Conservation (phyloP, 2,888 invertebrate species). For the Anoncus sp. region DNA sequence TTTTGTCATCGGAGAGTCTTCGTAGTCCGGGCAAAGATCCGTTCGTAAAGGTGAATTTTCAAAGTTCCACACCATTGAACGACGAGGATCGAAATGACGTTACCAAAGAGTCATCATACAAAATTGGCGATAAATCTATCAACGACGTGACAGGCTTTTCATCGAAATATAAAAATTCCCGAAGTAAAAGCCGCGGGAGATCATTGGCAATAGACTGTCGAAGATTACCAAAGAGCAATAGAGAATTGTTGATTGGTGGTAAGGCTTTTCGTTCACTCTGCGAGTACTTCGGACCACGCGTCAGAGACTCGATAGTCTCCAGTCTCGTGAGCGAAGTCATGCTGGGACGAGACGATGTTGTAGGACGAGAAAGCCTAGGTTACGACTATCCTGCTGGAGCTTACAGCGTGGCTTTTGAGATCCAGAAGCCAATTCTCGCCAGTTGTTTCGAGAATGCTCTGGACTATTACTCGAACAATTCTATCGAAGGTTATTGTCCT, state of each 20-base stretch:
- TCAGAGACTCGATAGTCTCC: constrained; percentile 48
- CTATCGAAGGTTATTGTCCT: constrained; percentile 6
- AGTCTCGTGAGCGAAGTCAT: constrained; percentile 32
- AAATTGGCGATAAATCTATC: constrained; percentile 29
- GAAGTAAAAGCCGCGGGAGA: constrained; percentile 47
- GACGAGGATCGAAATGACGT: constrained; percentile 13
- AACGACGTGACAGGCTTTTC: background rate
- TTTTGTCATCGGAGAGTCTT: background rate
- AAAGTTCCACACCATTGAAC: background rate
- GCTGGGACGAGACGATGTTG: constrained; percentile 29
- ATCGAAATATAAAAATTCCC: background rate
- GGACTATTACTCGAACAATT: constrained; percentile 49
- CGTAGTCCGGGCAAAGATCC: constrained; percentile 3
- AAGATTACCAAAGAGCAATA: constrained; percentile 26
- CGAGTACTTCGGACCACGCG: constrained; percentile 43
- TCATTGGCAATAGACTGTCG: constrained; percentile 43
- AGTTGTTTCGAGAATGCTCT: constrained; percentile 53
- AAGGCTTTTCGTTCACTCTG: constrained; percentile 38
- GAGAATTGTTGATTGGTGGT: constrained; percentile 48
- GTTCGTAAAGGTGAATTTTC: background rate
- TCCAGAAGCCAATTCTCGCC: constrained; percentile 55
- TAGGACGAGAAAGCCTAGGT: constrained; percentile 21
- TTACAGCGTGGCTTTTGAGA: constrained; percentile 35
- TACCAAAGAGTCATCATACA: background rate
- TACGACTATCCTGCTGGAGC: constrained; percentile 17